A percentile compares a stretch with the other conserved stretches of the same genome.
phyloP scores from a whole-genome alignment of 2,888 invertebrate genomes.

The Drosophila leonis region DNA sequence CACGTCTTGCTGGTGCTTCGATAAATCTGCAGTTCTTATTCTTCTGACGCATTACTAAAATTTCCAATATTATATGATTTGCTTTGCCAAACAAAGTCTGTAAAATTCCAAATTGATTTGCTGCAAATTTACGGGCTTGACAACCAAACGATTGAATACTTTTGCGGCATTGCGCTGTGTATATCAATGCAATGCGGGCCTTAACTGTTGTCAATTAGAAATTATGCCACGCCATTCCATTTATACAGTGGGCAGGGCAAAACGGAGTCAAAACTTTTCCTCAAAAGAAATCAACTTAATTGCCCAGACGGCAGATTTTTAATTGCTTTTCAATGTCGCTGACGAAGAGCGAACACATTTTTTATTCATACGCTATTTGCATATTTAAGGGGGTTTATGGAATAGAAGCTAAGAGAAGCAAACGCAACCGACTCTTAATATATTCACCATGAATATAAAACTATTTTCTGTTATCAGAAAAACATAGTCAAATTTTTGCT shows the following conservation, averaged over 20 bases:
- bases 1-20: neutral
- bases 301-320: constrained; percentile 35
- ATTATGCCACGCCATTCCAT: constrained; percentile 46
- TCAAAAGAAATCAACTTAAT: constrained; percentile 37
- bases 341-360: constrained; percentile 3
- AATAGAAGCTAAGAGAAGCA: neutral
- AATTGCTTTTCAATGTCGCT: constrained; percentile 56
- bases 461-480: neutral
- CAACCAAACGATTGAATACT: constrained; percentile 26
- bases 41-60: constrained; percentile 7
- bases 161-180: constrained; percentile 18
- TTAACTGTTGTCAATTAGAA: constrained; percentile 54
- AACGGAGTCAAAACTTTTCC: constrained; percentile 38
- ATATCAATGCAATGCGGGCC: constrained; percentile 30
- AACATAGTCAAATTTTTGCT: too few relatives aligned
- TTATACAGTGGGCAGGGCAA: constrained; percentile 12
- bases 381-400: neutral
- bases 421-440: neutral
- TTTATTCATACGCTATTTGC: constrained; percentile 11
- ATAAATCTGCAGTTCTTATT: constrained; percentile 18
- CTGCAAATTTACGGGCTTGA: constrained; percentile 19
- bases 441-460: neutral
- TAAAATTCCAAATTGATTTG: constrained; percentile 42
- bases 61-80: constrained; percentile 26
- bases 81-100: constrained; percentile 10